These are phyloP conservation scores for Phycodurus eques DNA, from an alignment of 2,113 vertebrate species.

Conservation along the genomic window DNA sequence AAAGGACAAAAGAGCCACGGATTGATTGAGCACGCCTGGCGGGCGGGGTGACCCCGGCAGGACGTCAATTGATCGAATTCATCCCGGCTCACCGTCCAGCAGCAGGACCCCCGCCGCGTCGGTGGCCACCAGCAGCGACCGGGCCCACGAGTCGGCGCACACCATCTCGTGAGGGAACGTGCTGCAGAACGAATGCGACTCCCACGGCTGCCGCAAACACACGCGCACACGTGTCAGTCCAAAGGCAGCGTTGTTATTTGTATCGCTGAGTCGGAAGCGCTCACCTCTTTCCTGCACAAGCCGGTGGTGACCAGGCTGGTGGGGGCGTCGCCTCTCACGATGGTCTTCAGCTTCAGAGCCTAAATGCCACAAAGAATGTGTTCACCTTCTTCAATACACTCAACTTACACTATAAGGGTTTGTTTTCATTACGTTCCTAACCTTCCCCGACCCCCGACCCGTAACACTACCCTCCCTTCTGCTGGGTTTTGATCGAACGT, in stretches of 20 bases:
- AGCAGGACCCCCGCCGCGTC: constrained; percentile 89
- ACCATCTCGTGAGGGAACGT: constrained; percentile 89
- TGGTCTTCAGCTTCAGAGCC: constrained; percentile 95
- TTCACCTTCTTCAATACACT: background rate
- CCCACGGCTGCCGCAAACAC: constrained; percentile 86
- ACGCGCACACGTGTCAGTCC: background rate
- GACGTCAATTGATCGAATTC: background rate
- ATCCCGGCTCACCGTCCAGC: constrained; percentile 71
- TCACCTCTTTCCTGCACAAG: constrained; percentile 94
- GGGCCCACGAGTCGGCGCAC: constrained; percentile 95
- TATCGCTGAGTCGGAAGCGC: too few relatives aligned
- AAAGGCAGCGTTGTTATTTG: background rate
- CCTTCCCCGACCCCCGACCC: too few relatives aligned
- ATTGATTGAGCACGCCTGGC: constrained; percentile 31
- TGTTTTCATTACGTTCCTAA: too few relatives aligned
- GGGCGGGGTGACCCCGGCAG: background rate
- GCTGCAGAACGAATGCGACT: constrained; percentile 93
- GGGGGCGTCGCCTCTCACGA: constrained; percentile 89
- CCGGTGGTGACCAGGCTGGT: constrained; percentile 85
- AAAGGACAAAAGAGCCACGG: constrained; percentile 18
- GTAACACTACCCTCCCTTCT: background rate
- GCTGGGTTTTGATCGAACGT: background rate
- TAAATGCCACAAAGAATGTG: constrained; percentile 36
- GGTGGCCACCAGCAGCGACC: constrained; percentile 90
- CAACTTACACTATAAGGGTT: too few relatives aligned